Percentiles rank a stretch among this genome's conserved stretches.
These are phyloP conservation scores for Chrysemys picta DNA, from an alignment of 2,113 vertebrate genomes.

Conservation along the genomic window DNA sequence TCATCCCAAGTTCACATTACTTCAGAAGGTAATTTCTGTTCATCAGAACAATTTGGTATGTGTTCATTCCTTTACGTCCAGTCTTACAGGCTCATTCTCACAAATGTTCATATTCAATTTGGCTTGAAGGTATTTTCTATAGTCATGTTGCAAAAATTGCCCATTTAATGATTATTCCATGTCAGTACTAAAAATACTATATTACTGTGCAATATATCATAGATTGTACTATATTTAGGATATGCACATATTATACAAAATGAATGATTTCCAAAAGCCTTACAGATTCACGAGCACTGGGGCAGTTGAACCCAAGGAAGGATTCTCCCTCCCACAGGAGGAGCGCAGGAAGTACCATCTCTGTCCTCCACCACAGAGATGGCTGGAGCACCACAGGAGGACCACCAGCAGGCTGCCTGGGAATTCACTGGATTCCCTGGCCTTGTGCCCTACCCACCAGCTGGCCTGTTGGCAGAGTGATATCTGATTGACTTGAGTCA, in stretches of 20 bases:
- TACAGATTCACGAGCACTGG: rapidly evolving
- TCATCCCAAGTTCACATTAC: slow-evolving; percentile 64
- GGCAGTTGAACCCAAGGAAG: rapidly evolving
- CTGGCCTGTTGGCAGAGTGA: neutral
- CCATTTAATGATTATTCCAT: neutral
- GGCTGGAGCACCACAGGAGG: neutral
- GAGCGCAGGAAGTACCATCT: rapidly evolving
- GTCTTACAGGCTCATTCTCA: slow-evolving; percentile 21
- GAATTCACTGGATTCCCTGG: neutral
- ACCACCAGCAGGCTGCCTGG: neutral
- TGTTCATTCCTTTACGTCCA: neutral
- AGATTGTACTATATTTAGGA: rapidly evolving
- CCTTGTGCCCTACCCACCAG: neutral
- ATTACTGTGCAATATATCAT: neutral
- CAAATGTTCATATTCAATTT: slow-evolving; percentile 46
- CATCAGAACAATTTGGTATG: slow-evolving; percentile 36
- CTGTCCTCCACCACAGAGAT: rapidly evolving
- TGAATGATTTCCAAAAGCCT: neutral
- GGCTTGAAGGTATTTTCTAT: slow-evolving; percentile 17
- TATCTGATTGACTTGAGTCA: neutral
- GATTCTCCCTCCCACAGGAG: rapidly evolving
- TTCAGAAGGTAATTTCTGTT: slow-evolving; percentile 63
- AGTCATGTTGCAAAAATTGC: neutral
- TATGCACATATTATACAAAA: neutral
- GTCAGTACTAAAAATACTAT: neutral